Conservation (phyloP, 2,797 vertebrate genomes). For the Chromis chromis region DNA sequence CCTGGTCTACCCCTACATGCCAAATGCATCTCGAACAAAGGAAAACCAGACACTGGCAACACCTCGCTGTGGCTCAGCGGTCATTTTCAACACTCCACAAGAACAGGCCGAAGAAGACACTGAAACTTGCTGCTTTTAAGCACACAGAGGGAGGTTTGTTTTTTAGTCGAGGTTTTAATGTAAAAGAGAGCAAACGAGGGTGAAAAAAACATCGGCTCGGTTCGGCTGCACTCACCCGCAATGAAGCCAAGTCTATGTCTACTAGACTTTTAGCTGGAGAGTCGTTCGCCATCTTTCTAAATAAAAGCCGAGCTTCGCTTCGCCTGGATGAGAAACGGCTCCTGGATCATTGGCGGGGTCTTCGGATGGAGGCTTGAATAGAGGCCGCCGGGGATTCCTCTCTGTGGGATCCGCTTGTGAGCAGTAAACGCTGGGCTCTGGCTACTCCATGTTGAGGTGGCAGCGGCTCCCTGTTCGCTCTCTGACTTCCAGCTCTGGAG, state of each 20-base stretch:
- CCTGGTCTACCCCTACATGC: constrained; percentile 85
- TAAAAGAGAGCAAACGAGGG: not conserved
- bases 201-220: constrained; percentile 38
- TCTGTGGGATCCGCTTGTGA: constrained; percentile 54
- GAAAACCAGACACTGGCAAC: constrained; percentile 83
- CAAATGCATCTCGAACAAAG: constrained; percentile 92
- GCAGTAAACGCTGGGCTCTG: constrained; percentile 59
- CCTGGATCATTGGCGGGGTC: constrained; percentile 76
- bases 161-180: constrained; percentile 5
- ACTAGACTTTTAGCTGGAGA: constrained; percentile 98
- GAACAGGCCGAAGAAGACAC: not conserved
- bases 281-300: constrained; percentile 96
- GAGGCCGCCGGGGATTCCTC: constrained; percentile 54
- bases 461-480: constrained; percentile 69
- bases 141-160: fast-evolving
- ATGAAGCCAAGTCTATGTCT: constrained; percentile 95
- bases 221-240: constrained; percentile 89
- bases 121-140: not conserved
- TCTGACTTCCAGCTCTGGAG: constrained; percentile 17
- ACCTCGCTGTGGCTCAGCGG: constrained; percentile 74
- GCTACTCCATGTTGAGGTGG: constrained; percentile 91
- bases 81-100: constrained; percentile 61
- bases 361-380: not conserved
- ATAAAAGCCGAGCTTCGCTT: constrained; percentile 69
- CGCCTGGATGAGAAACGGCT: constrained; percentile 36